Base-by-base conservation (phyloP, 2,113 vertebrate genomes). In the Lampris megalopsis region DNA sequence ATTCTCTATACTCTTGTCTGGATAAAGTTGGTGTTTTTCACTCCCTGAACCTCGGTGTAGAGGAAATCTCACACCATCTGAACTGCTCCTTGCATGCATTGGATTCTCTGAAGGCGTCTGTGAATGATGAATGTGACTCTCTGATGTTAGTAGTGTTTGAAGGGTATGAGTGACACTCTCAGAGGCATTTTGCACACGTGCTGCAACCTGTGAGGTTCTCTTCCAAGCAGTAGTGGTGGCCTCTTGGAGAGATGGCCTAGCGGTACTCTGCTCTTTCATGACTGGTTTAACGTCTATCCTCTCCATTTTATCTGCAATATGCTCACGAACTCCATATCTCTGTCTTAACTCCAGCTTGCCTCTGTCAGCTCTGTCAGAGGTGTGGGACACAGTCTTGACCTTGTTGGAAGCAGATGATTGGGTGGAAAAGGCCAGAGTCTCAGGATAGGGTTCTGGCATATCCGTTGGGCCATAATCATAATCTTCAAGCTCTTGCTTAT, bases 391-490 rank as follows among this genome's bases (percentile, higher is more conserved):
- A 0, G 82, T 71, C 0, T 37, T 74, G 0, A 75, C 54, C 42
- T 75, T 82, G 5, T 66, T 78, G 13, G 73, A 68, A 11, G 64
- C 75, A 0, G 80, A 72, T 6, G 90, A 88, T 49, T 88, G 78
- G 0, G 82, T 75, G 36, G 84, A 81, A 0, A 56, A 65, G 0
- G 72, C 75, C 0, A 80, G 45, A 62, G 87, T 67, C 37, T 66
- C 60, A 13, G 57, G 73, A 66, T 75, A 75, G 2, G 70, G 67
- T 63, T 86, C 87, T 36, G 66, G 0, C 47, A 83, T 56, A 70
- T 91, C 83, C 9, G 75, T 70, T 0, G 84, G 48, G 63, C 77
- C 43, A 50, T 95, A 86, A 67, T 95, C 93, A n/a, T 96, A 93
- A 48, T 92, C 91, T 68, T 94, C 81, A 0, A 89, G 75, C 59